Conservation (phyloP, 2,888 invertebrate genomes). For the Drosophila incognita region DNA sequence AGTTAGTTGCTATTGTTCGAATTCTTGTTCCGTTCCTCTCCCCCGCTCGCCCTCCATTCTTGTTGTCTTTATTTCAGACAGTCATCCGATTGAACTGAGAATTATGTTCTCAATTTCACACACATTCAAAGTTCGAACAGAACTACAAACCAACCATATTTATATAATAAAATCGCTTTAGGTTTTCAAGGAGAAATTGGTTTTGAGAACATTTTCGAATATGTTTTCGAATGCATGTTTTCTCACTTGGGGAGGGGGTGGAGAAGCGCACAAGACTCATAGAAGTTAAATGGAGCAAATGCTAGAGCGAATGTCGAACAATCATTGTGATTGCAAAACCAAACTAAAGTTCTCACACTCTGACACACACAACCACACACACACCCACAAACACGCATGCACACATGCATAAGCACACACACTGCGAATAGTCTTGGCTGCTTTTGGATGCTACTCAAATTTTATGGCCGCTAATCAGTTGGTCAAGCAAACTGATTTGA, state of each 20-base stretch:
- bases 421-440: not conserved
- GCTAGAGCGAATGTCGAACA: slow-evolving; percentile 14
- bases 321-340: slow-evolving; percentile 9
- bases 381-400: not conserved
- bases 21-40: not conserved
- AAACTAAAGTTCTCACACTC: slow-evolving; percentile 3
- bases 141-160: not conserved
- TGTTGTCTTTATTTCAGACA: not conserved
- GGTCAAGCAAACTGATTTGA: slow-evolving; percentile 16
- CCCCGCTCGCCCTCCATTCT: not conserved
- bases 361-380: not conserved
- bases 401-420: not conserved
- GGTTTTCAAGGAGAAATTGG: not conserved
- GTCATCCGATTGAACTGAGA: not conserved
- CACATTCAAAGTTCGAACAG: not conserved
- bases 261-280: slow-evolving; percentile 6
- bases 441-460: slow-evolving; percentile 13
- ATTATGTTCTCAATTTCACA: not conserved
- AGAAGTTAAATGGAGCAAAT: slow-evolving; percentile 25
- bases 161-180: not conserved
- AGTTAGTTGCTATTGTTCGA: not conserved
- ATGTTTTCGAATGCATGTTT: not conserved
- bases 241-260: not conserved
- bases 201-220: not conserved
- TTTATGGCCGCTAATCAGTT: slow-evolving; percentile 13